These are phyloP conservation scores for Itoplectis maculator DNA, from an alignment of 2,888 invertebrate species.

Conservation along the genomic window DNA sequence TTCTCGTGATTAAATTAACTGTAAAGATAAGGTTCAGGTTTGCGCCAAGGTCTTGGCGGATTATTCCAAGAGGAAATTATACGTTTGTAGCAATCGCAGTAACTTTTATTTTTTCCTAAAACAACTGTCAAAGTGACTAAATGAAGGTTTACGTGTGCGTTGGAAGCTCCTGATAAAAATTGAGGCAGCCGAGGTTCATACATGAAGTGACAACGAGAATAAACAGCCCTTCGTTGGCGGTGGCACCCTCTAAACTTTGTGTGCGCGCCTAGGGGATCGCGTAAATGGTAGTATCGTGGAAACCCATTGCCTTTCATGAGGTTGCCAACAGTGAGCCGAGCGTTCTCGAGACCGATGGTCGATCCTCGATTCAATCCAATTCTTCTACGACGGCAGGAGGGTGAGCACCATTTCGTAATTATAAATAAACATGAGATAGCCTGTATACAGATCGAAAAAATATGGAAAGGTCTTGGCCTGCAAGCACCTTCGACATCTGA, in stretches of 20 bases:
- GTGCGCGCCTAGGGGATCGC: slow-evolving; percentile 46
- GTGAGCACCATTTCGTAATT: slow-evolving; percentile 59
- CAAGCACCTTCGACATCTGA: slow-evolving; percentile 16
- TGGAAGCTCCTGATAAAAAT: slow-evolving; percentile 41
- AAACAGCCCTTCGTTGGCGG: slow-evolving; percentile 63
- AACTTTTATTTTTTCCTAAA: too few species aligned
- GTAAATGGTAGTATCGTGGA: slow-evolving; percentile 54
- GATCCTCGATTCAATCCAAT: slow-evolving; percentile 73
- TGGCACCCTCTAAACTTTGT: slow-evolving; percentile 41
- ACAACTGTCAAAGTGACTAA: too few species aligned
- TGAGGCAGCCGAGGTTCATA: slow-evolving; percentile 29
- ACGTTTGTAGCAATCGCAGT: background rate
- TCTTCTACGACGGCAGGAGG: slow-evolving; percentile 63
- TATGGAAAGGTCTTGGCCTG: slow-evolving; percentile 3
- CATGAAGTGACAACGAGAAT: slow-evolving; percentile 52
- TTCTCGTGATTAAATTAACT: background rate
- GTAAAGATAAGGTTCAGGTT: too few species aligned
- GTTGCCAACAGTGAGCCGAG: slow-evolving; percentile 55
- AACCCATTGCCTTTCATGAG: slow-evolving; percentile 79
- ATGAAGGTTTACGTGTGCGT: background rate
- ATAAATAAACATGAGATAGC: slow-evolving; percentile 73
- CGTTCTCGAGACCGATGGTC: slow-evolving; percentile 70
- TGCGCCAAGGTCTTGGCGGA: background rate
- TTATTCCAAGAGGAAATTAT: too few species aligned
- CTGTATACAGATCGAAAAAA: slow-evolving; percentile 28